Percentiles rank a stretch among this genome's conserved stretches.
phyloP scores from a whole-genome alignment of 2,113 vertebrate species.

The Rattus rattus region DNA sequence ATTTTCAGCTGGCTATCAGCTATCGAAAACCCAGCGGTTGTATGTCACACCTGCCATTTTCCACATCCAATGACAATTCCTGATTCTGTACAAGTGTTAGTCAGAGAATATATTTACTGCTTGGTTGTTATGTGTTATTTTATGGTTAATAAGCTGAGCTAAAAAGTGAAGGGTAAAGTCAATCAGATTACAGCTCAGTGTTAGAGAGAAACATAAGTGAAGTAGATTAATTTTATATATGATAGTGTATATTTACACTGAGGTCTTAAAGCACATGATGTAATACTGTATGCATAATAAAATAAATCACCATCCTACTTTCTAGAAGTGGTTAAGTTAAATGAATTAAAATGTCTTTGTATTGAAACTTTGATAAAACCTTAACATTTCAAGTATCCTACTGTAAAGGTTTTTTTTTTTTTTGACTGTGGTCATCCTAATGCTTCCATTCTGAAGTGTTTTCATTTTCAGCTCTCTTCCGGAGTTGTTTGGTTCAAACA shows the following conservation, averaged over 20 bases:
- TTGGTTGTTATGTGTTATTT: background rate
- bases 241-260: background rate
- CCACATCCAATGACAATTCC: background rate
- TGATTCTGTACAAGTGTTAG: background rate
- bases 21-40: background rate
- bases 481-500: conserved; percentile 71
- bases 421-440: background rate
- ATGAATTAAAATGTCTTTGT: background rate
- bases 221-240: background rate
- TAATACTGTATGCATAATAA: background rate
- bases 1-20: rapidly evolving
- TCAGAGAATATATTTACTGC: background rate
- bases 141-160: background rate
- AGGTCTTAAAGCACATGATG: background rate
- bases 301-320: background rate
- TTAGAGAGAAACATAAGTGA: background rate
- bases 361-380: background rate
- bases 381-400: conserved; percentile 34
- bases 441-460: conserved; percentile 49
- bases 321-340: background rate
- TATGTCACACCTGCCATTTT: background rate
- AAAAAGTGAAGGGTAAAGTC: background rate
- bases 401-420: background rate
- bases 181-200: background rate
- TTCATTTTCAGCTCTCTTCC: conserved; percentile 51